A percentile compares a stretch with the other conserved stretches of the same genome.
These are phyloP conservation scores for Oligia latruncula DNA, from an alignment of 2,888 invertebrate species.

Conservation along the genomic window DNA sequence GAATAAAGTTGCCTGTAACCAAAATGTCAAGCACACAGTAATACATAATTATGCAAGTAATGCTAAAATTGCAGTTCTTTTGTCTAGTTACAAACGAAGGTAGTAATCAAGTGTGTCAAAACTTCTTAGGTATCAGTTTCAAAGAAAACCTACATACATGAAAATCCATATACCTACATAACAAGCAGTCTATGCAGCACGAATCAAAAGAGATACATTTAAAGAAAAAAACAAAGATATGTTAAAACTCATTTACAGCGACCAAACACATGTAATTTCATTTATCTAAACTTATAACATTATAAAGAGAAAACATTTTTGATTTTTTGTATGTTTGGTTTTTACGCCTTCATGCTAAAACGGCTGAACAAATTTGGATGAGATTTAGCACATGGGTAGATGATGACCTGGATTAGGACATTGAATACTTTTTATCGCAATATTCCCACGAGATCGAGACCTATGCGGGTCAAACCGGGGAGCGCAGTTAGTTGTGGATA, in stretches of 20 bases:
- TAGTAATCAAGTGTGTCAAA: background rate
- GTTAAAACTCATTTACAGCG: background rate
- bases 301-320: too few species aligned
- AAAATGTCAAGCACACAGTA: background rate
- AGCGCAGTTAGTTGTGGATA: background rate
- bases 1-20: background rate
- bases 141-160: background rate
- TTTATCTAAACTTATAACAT: too few species aligned
- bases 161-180: background rate
- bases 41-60: background rate
- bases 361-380: too few species aligned
- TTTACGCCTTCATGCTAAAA: too few species aligned
- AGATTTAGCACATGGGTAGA: too few species aligned
- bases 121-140: background rate
- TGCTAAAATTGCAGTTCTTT: background rate
- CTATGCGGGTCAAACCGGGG: too few species aligned
- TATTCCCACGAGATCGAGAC: too few species aligned
- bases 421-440: too few species aligned
- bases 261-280: too few species aligned
- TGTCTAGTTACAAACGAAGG: background rate
- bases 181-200: background rate
- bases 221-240: background rate
- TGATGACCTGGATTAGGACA: too few species aligned
- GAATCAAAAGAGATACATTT: background rate
- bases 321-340: too few species aligned